Evolutionary conservation across 2,113 vertebrate species (phyloP).

Genomic region (Silurus glanis): DNA sequence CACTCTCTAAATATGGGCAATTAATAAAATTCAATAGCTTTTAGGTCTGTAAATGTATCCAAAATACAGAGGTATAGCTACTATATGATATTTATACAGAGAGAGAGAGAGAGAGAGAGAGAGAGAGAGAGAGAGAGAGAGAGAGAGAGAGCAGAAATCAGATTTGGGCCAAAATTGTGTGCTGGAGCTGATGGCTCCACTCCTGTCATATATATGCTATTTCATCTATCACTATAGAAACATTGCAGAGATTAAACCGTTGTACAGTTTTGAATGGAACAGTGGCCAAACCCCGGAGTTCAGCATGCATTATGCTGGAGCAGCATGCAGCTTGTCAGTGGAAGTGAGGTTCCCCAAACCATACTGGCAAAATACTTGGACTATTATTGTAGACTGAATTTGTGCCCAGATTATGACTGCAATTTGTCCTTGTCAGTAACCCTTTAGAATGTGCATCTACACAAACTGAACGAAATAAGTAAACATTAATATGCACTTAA

Average conservation of each 20-base stretch:
- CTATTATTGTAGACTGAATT: slow-evolving; percentile 19
- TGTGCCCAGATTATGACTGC: slow-evolving; percentile 37
- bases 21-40: background rate
- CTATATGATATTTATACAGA: background rate
- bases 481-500: slow-evolving; percentile 39
- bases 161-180: background rate
- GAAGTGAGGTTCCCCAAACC: slow-evolving; percentile 40
- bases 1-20: slow-evolving; percentile 46
- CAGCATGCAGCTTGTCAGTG: slow-evolving; percentile 21
- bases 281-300: slow-evolving; percentile 30
- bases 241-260: slow-evolving; percentile 40
- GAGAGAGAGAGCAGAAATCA: background rate
- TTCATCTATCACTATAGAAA: slow-evolving; percentile 39
- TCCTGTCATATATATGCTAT: slow-evolving; percentile 45
- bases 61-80: background rate
- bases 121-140: background rate
- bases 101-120: background rate
- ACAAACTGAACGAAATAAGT: background rate
- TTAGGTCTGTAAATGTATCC: background rate
- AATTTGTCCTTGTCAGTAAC: slow-evolving; percentile 44
- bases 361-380: slow-evolving; percentile 27
- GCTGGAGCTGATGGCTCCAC: slow-evolving; percentile 35
- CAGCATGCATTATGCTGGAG: background rate
- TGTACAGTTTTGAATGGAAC: slow-evolving; percentile 37
- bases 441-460: slow-evolving; percentile 13